phyloP scores from a whole-genome alignment of 2,888 invertebrate genomes.

The Mythimna pallens region DNA sequence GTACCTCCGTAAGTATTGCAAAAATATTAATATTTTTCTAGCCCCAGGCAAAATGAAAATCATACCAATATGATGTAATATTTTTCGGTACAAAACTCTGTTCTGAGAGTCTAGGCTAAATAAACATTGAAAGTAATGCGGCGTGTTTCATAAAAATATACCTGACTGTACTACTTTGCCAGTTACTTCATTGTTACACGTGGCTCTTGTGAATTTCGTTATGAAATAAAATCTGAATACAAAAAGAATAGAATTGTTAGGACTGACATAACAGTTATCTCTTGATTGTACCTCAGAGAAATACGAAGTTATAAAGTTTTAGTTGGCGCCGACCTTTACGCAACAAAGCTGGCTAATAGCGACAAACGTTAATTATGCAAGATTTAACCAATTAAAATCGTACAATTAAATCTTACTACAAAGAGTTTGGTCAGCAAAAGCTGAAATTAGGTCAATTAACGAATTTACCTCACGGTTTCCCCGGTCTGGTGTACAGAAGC shows the following conservation, averaged over 20 bases:
- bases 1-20: no score
- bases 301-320: constrained; percentile 37
- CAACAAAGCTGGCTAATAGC: constrained; percentile 27
- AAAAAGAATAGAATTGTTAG: background rate
- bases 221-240: background rate
- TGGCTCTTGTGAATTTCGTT: background rate
- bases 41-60: constrained; percentile 25
- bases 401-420: constrained; percentile 57
- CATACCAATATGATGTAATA: constrained; percentile 24
- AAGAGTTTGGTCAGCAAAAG: constrained; percentile 63
- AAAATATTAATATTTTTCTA: constrained; percentile 23
- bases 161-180: background rate
- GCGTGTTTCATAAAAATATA: constrained; percentile 2
- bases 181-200: background rate
- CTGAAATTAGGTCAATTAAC: constrained; percentile 63
- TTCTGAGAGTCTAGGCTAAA: constrained; percentile 9
- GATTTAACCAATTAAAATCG: constrained; percentile 48
- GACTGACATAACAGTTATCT: constrained; percentile 9
- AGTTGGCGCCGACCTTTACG: constrained; percentile 15
- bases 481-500: constrained; percentile 21
- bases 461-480: constrained; percentile 46
- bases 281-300: constrained; percentile 17
- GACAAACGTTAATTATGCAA: constrained; percentile 34
- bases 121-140: constrained; percentile 22
- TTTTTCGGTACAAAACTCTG: constrained; percentile 10